phyloP scores from a whole-genome alignment of 53 echinoderm and acorn worm genomes.

The Luidia sarsii region DNA sequence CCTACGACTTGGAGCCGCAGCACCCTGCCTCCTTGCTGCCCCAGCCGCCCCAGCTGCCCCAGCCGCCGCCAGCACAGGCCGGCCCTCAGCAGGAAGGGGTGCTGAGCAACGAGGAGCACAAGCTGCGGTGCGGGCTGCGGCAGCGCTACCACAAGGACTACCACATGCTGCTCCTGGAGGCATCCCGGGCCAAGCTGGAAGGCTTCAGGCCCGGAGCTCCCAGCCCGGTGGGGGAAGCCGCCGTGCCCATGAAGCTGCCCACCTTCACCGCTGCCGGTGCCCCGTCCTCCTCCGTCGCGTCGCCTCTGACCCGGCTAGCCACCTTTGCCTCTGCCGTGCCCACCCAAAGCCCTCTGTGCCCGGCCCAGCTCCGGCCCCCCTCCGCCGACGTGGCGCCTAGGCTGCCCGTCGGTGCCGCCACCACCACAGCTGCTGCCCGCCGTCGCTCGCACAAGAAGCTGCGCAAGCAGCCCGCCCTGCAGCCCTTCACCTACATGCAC shows the following conservation, averaged over 20 bases:
- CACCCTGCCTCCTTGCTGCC: no score
- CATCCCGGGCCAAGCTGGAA: constrained; percentile 73
- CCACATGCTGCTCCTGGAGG: constrained; percentile 79
- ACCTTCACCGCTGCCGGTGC: constrained; percentile 31
- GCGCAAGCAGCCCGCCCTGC: constrained; percentile 62
- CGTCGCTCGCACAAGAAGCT: constrained; percentile 38
- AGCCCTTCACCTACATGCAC: constrained; percentile 89
- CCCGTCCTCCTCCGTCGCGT: no score
- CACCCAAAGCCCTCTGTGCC: constrained; percentile 37
- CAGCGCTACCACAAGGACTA: constrained; percentile 73
- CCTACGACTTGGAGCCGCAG: constrained; percentile 49
- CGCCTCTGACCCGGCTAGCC: constrained; percentile 19
- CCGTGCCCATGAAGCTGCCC: constrained; percentile 21
- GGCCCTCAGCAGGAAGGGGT: constrained; percentile 23
- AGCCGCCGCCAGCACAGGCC: not conserved
- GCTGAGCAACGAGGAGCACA: constrained; percentile 46
- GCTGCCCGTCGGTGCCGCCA: constrained; percentile 15
- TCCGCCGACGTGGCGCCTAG: constrained; percentile 15
- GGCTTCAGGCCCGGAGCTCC: constrained; percentile 48
- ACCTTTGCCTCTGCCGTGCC: constrained; percentile 5
- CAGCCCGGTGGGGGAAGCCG: not conserved
- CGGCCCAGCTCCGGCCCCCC: constrained; percentile 41
- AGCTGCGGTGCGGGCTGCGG: constrained; percentile 43
- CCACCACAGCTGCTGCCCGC: constrained; percentile 15
- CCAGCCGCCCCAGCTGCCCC: no score